Evolutionary conservation across 2,113 vertebrate species (phyloP).

Genomic region (Malaclemys terrapin): DNA sequence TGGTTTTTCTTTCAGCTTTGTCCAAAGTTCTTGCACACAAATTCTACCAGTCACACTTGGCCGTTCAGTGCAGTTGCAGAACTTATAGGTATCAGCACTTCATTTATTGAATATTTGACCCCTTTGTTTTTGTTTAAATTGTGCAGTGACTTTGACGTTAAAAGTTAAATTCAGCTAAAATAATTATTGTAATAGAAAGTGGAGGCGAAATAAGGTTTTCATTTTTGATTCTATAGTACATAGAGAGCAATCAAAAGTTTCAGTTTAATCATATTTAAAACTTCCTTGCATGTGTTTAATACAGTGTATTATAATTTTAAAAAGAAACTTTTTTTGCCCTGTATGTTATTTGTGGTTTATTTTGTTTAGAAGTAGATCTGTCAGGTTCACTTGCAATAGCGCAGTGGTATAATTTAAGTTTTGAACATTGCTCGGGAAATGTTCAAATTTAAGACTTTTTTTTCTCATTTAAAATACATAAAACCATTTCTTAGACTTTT

Average conservation of each 20-base stretch:
- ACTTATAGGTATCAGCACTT: slow-evolving; percentile 88
- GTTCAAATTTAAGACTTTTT: background rate
- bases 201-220: background rate
- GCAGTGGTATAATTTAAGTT: background rate
- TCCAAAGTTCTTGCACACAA: slow-evolving; percentile 94
- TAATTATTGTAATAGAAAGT: background rate
- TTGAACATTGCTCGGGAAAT: background rate
- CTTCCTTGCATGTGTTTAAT: background rate
- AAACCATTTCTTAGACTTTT: background rate
- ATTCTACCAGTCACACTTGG: slow-evolving; percentile 98
- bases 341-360: background rate
- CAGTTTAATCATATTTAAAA: background rate
- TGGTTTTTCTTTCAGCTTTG: slow-evolving; percentile 85
- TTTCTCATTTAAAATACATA: background rate
- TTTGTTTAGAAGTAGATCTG: background rate
- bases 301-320: background rate
- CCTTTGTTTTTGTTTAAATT: background rate
- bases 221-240: background rate
- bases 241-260: background rate
- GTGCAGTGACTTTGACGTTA: background rate
- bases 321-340: background rate
- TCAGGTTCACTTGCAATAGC: background rate
- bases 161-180: background rate
- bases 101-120: background rate
- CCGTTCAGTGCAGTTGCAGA: slow-evolving; percentile 97